Percentiles rank a stretch among this genome's conserved stretches.
Evolutionary conservation across 2,797 vertebrate species (phyloP).

Genomic region (Danio aesculapii): DNA sequence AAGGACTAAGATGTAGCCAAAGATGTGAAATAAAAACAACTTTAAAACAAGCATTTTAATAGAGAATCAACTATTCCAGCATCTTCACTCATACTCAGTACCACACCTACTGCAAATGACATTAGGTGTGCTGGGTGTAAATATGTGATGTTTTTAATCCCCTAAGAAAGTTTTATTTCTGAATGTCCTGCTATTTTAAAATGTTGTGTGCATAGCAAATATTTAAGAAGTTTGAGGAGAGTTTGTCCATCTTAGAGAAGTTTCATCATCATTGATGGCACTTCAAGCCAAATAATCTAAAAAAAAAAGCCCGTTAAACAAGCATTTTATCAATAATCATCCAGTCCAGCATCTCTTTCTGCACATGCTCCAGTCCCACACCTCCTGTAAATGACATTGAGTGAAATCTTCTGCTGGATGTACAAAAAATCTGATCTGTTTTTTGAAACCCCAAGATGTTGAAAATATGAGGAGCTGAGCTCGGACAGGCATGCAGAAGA

Average conservation of each 20-base stretch:
- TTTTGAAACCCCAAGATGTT: constrained; percentile 65
- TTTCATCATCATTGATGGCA: too few species aligned
- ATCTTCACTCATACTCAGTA: neutral
- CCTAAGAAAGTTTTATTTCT: constrained; percentile 48
- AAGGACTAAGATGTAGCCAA: too few species aligned
- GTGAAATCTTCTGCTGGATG: constrained; percentile 1
- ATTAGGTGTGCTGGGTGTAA: constrained; percentile 5
- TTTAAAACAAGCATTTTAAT: too few species aligned
- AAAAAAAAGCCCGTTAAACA: too few species aligned
- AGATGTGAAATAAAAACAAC: too few species aligned
- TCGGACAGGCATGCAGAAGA: constrained; percentile 67
- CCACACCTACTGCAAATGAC: neutral
- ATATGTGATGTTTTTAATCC: constrained; percentile 62
- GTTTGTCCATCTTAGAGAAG: too few species aligned
- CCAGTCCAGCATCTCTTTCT: neutral
- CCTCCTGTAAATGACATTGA: neutral
- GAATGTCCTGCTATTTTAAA: too few species aligned
- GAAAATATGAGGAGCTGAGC: constrained; percentile 70
- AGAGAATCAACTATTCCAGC: neutral
- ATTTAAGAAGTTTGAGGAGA: too few species aligned
- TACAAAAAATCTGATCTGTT: constrained; percentile 56
- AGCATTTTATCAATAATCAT: too few species aligned
- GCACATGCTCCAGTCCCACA: neutral
- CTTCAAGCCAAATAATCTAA: too few species aligned
- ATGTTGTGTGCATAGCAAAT: too few species aligned